Base-by-base conservation (phyloP, 1,140 invertebrate species). In the Linepithema humile region DNA sequence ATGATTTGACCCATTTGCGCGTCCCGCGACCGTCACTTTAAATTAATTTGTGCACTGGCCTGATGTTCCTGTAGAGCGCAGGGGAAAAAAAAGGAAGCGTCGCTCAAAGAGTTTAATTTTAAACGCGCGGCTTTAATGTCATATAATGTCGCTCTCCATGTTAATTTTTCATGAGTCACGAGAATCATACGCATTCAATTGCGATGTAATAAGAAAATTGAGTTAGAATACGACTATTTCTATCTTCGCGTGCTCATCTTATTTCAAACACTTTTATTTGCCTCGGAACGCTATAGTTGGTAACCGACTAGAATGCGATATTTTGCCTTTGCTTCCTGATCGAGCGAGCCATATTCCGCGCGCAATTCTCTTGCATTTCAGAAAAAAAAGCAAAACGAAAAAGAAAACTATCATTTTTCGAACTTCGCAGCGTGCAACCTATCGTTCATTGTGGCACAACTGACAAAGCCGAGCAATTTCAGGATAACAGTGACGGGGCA, bases 21-120 rank as follows among this genome's bases (percentile, higher is more conserved):
- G 64, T 80, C 67, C 53, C 75, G 64, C 75, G 75, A 23, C 23
- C 26, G 48, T 80, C 75, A 43, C 64, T 69, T 80, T 57, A 80
- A 70, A 80, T 80, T 69, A 80, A 80, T 80, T 80, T 32, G 60
- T 38, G 74, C 74, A 65, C 60, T 38, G 60, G 74, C 60, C 26
- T 29, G 43, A 53, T 38, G 74, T 65, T 40, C 4, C 26, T 29
- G 12, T 77, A 67, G 48, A 40, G 73, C 20, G 45, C 38, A 7
- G 48, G 45, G 26, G 7, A 32, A 50, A 32, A 45, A 64, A 35
- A 45, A 45, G 40, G 5, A 78, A 35, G 23, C 73, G 23, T 15
- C 23, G 53, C 65, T 29, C 7, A 17, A 32, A 26, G 12, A 35
- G 48, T 69, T 35, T 69, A 78, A 78, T 78, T 78, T 69, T 78